Base-by-base conservation (phyloP, 2,888 invertebrate species). In the Cerastis rubricosa region DNA sequence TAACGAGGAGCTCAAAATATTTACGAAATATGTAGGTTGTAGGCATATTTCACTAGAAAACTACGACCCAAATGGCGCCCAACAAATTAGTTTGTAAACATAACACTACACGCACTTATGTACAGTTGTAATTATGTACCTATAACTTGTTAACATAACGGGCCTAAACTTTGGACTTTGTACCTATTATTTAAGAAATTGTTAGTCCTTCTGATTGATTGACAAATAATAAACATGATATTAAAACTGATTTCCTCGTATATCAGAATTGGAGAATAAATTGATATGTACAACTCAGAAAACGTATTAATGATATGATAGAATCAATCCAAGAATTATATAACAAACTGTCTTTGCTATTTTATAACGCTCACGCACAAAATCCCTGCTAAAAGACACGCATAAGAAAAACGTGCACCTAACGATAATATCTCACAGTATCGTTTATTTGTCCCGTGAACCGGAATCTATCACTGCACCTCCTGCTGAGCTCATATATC, bases 1-100 rank as follows among this genome's bases (percentile, higher is more conserved):
- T 91, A 92, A 91, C 89, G 91, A 90, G 90, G 83, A 87, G 74
- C 80, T 88, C 83, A 87, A 89, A 90, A 89, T 89, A 90, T 90
- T 90, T 89, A 85, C 83, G 76, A 86, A 90, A 85, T 88, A 84
- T 80, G 76, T 82, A 71, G 74, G 73, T 40, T 70, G 85, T 84
- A 85, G 80, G 75, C 78, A 85, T 84, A 85, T 83, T 84, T 85
- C 73, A 88, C 83, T 51, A 75, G 66, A 61, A 83, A 87, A 84
- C 83, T 79, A 71, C 75, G 25, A 66, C 65, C 79, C 64, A 71
- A 82, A 74, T 73, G 63, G 71, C 64, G 71, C 77, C 75, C 59
- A 72, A 80, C 82, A 84, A 87, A 84, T 87, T 88, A 80, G 74
- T 86, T 83, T 71, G 72, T 81, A 71, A 69, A 83, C 72, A 74